Evolutionary conservation across 2,113 vertebrate genomes (phyloP).

Genomic region (Xerus inauris): DNA sequence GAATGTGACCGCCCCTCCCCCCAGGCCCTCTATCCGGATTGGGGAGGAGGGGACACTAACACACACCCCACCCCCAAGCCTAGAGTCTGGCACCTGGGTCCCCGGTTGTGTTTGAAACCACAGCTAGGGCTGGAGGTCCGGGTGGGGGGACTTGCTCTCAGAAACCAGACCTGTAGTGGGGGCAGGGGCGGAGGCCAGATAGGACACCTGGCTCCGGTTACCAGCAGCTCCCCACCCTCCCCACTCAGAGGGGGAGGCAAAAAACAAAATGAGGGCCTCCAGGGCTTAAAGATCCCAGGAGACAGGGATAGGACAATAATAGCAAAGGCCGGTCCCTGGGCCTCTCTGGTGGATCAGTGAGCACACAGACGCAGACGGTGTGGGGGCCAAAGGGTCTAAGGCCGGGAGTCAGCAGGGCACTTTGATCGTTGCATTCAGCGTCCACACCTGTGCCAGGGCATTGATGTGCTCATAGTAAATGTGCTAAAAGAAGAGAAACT

Average conservation of each 20-base stretch:
- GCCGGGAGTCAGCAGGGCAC: background rate
- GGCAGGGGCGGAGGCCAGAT: background rate
- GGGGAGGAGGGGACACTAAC: conserved; percentile 72
- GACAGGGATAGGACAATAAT: background rate
- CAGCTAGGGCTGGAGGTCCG: background rate
- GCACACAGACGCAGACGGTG: background rate
- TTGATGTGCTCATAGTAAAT: background rate
- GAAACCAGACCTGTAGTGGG: background rate
- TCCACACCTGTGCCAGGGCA: background rate
- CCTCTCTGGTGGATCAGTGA: background rate
- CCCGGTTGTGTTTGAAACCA: conserved; percentile 13
- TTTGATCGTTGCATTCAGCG: background rate
- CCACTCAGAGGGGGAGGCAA: background rate
- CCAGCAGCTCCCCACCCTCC: conserved; percentile 40
- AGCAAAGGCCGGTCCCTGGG: conserved; percentile 10
- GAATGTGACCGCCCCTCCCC: conserved; percentile 80
- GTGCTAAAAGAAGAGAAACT: conserved; percentile 15
- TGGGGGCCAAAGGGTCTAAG: background rate
- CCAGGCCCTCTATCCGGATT: conserved; percentile 53
- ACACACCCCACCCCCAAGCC: conserved; percentile 64
- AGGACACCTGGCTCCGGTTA: conserved; percentile 70
- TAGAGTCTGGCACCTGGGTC: conserved; percentile 64
- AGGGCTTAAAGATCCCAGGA: conserved; percentile 54
- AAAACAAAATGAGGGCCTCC: conserved; percentile 60
- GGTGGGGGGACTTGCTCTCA: background rate